Base-by-base conservation (phyloP, 1,140 invertebrate genomes). In the Tribolium madens region DNA sequence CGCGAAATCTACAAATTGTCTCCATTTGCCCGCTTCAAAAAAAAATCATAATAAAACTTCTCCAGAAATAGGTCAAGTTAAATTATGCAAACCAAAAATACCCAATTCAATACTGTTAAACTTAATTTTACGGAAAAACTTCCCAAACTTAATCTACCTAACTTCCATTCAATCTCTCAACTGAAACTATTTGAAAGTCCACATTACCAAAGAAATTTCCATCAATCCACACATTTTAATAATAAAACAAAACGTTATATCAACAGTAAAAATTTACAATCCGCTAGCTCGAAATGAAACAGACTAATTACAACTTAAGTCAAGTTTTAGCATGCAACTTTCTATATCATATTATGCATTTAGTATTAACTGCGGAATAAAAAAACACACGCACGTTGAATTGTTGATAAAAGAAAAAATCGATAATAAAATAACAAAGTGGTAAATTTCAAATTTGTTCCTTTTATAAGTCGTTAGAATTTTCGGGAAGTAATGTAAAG, bases 81-180 rank as follows among this genome's bases (percentile, higher is more conserved):
- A 64, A 64, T 33, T 64, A 64, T 64, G 57, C 57, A 4, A 31
- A 33, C 26, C 57, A 31, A 64, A 64, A 64, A 64, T 57, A 26
- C 14, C 13, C 2, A 64, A 64, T 64, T 31, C 21, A 33, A 64
- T 31, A 64, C 10, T 10, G 1, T 26, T 26, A 26, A 60, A 60
- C 17, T 33, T 12, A 33, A 64, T 64, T 64, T 64, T 33, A 33
- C 57, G 57, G 57, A 64, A 64, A 57, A 64, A 64, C 57, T 64
- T 64, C 31, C n/a, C n/a, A 18, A 26, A 60, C 17, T 60, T 60
- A 64, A 64, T 36, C 57, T 31, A 33, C n/a, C 57, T 15, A 64
- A 64, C 57, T 33, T 26, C 21, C 21, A 26, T 26, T 26, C 21
- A 26, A 26, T 26, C 21, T 26, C 36, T 42, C 36, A 42, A 42